Percentiles rank a stretch among this genome's conserved stretches.
These are phyloP conservation scores for Megamerina dolium DNA, from an alignment of 2,888 invertebrate genomes.

Conservation along the genomic window DNA sequence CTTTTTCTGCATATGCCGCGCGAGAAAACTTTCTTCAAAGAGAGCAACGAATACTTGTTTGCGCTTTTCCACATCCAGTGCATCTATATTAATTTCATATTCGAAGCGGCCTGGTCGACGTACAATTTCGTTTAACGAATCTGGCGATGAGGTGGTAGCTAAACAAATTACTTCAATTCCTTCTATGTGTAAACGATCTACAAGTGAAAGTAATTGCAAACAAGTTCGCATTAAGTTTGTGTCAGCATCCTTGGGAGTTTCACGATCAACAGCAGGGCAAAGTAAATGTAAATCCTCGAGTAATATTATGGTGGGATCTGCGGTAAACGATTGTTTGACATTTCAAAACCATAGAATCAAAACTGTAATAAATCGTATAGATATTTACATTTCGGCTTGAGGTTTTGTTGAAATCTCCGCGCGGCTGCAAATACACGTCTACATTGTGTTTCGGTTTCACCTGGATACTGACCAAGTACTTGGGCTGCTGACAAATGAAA, in stretches of 20 bases:
- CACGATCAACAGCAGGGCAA: conserved; percentile 43
- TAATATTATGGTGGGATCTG: conserved; percentile 45
- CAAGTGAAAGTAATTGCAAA: conserved; percentile 49
- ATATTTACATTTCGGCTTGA: conserved; percentile 26
- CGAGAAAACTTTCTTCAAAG: conserved; percentile 21
- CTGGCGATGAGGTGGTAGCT: conserved; percentile 53
- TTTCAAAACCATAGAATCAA: no score
- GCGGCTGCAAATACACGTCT: conserved; percentile 51
- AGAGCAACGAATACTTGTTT: conserved; percentile 44
- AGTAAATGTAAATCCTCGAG: conserved; percentile 50
- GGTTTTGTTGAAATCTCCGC: conserved; percentile 32
- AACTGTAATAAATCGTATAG: no score
- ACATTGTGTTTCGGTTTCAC: conserved; percentile 52
- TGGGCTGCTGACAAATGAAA: conserved; percentile 49
- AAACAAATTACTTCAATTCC: conserved; percentile 50
- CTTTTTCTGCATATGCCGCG: conserved; percentile 9
- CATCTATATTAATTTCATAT: conserved; percentile 52
- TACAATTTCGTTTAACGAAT: conserved; percentile 50
- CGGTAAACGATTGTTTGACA: conserved; percentile 7
- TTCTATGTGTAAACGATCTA: conserved; percentile 49
- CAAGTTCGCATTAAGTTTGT: conserved; percentile 46
- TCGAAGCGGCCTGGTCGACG: conserved; percentile 55
- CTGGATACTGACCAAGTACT: conserved; percentile 51
- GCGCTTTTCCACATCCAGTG: conserved; percentile 50
- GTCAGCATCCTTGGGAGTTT: conserved; percentile 29